Conservation (phyloP, 2,797 vertebrate genomes). For the Columba guinea region DNA sequence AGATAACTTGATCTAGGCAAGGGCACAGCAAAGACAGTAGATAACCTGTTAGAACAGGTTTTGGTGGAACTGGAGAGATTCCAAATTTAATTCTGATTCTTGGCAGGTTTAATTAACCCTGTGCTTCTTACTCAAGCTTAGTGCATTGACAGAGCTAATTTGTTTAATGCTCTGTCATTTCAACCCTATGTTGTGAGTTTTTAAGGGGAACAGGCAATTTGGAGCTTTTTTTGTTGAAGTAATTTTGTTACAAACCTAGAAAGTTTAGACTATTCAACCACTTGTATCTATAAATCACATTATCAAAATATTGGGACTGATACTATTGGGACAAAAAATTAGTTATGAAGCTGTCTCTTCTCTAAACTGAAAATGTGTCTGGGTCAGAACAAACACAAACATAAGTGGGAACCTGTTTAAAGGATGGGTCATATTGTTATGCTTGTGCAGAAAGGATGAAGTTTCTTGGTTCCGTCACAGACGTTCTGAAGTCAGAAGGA, state of each 20-base stretch:
- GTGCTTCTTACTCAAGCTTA: neutral
- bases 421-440: neutral
- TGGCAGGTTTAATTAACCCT: slow-evolving; percentile 14
- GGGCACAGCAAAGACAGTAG: neutral
- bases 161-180: neutral
- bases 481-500: neutral
- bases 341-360: neutral
- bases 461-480: neutral
- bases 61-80: neutral
- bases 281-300: neutral
- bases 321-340: neutral
- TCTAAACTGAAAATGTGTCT: neutral
- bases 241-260: neutral
- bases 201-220: neutral
- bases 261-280: neutral
- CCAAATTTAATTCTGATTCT: neutral
- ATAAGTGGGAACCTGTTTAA: neutral
- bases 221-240: neutral
- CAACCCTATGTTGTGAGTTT: neutral
- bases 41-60: slow-evolving; percentile 1
- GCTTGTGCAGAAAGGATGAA: neutral
- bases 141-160: neutral
- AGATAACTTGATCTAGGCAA: slow-evolving; percentile 8
- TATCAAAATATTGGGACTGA: neutral
- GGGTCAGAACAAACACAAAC: neutral